A percentile compares a stretch with the other conserved stretches of the same genome.
phyloP scores from a whole-genome alignment of 2,888 invertebrate genomes.

The Hydrotaea cyrtoneurina region DNA sequence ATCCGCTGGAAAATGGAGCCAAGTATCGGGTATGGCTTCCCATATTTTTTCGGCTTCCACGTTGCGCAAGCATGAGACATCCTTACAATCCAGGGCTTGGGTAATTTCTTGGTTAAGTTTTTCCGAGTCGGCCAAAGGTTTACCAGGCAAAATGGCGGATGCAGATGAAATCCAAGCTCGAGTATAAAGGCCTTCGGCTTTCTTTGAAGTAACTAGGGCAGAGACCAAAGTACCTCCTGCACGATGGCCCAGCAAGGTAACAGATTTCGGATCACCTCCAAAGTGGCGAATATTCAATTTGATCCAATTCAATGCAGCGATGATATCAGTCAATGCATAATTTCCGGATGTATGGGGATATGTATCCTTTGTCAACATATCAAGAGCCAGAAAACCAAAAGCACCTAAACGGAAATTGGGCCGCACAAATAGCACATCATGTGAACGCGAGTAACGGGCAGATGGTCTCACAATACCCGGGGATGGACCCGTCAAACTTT shows the following conservation, averaged over 20 bases:
- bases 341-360: constrained; percentile 91
- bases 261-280: constrained; percentile 89
- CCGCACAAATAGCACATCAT: constrained; percentile 91
- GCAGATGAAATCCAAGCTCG: constrained; percentile 91
- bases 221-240: constrained; percentile 93
- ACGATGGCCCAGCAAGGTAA: constrained; percentile 91
- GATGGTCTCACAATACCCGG: constrained; percentile 88
- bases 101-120: constrained; percentile 84
- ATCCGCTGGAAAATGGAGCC: constrained; percentile 84
- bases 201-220: constrained; percentile 84
- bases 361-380: constrained; percentile 85
- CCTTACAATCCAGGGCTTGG: constrained; percentile 82
- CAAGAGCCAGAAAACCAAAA: constrained; percentile 90
- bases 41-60: constrained; percentile 84
- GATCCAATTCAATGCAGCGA: constrained; percentile 90
- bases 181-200: constrained; percentile 86
- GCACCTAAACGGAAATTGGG: constrained; percentile 92
- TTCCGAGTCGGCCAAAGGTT: constrained; percentile 84
- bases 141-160: constrained; percentile 87
- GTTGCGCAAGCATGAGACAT: constrained; percentile 83
- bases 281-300: constrained; percentile 91
- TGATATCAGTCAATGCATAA: constrained; percentile 91
- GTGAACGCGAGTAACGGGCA: constrained; percentile 87
- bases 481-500: constrained; percentile 88
- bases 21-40: constrained; percentile 87